These are phyloP conservation scores for Euzetes globulus DNA, from an alignment of 2,888 invertebrate species.

Conservation along the genomic window DNA sequence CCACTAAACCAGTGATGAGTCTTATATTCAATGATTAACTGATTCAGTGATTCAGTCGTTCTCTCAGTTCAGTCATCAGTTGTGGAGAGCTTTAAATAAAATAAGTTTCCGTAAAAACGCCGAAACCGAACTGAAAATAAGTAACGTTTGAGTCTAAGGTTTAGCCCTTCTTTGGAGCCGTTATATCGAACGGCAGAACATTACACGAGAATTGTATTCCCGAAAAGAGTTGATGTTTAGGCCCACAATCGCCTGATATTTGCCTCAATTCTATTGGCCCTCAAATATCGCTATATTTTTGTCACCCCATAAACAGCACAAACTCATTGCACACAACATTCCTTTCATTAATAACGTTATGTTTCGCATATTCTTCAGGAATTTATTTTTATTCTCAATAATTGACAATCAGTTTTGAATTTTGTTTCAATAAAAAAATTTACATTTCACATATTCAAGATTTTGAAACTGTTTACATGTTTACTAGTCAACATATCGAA, in stretches of 20 bases:
- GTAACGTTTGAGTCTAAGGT: not conserved
- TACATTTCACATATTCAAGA: no score
- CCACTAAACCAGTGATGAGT: not conserved
- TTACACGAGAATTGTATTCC: not conserved
- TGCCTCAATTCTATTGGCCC: not conserved
- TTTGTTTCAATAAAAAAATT: no score
- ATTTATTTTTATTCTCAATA: no score
- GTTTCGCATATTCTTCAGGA: no score
- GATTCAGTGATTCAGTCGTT: not conserved
- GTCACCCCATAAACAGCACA: conserved; percentile 3
- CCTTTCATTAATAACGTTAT: not conserved
- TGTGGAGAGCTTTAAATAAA: not conserved
- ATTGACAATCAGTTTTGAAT: no score
- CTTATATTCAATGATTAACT: not conserved
- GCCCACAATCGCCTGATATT: conserved; percentile 5
- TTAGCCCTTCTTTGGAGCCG: not conserved
- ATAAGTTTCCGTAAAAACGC: conserved; percentile 3
- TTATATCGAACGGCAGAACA: not conserved
- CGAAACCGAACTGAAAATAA: not conserved
- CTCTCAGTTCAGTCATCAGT: no score
- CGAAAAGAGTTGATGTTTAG: conserved; percentile 1
- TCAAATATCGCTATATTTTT: not conserved
- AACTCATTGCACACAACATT: not conserved
- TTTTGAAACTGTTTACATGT: no score
- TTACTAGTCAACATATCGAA: no score